These are phyloP conservation scores for Agriotes lineatus DNA, from an alignment of 2,888 invertebrate genomes.

Conservation along the genomic window DNA sequence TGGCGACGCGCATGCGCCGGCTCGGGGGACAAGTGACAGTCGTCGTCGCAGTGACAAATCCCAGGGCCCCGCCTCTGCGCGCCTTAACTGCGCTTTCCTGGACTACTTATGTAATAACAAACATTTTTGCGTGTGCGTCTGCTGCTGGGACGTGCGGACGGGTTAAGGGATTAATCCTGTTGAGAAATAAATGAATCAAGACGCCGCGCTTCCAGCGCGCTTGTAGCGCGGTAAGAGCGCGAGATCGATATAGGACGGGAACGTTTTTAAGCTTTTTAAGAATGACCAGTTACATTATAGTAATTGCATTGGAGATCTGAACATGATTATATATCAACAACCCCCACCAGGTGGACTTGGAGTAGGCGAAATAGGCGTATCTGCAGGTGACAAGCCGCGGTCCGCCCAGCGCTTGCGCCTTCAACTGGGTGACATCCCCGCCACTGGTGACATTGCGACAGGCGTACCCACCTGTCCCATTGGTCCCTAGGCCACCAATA, in stretches of 20 bases:
- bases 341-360: constrained; percentile 62
- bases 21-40: constrained; percentile 65
- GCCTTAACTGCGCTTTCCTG: constrained; percentile 51
- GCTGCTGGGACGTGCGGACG: too few relatives aligned
- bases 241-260: constrained; percentile 38
- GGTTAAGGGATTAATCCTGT: too few relatives aligned
- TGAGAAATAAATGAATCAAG: constrained; percentile 39
- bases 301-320: constrained; percentile 21
- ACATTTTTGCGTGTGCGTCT: too few relatives aligned
- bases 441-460: constrained; percentile 65
- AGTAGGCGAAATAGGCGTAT: constrained; percentile 64
- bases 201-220: constrained; percentile 30
- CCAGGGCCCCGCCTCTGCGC: constrained; percentile 60
- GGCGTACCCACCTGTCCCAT: constrained; percentile 65
- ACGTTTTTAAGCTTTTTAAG: constrained; percentile 14
- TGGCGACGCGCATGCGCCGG: constrained; percentile 62
- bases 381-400: constrained; percentile 62
- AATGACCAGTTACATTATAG: constrained; percentile 18
- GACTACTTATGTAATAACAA: neutral
- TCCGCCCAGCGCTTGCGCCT: constrained; percentile 63
- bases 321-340: constrained; percentile 31
- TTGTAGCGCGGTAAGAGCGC: constrained; percentile 36
- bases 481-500: constrained; percentile 63
- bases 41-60: constrained; percentile 65
- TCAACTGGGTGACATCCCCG: constrained; percentile 62